Conservation (phyloP, 2,888 invertebrate genomes). For the Nemotelus nigrinus region DNA sequence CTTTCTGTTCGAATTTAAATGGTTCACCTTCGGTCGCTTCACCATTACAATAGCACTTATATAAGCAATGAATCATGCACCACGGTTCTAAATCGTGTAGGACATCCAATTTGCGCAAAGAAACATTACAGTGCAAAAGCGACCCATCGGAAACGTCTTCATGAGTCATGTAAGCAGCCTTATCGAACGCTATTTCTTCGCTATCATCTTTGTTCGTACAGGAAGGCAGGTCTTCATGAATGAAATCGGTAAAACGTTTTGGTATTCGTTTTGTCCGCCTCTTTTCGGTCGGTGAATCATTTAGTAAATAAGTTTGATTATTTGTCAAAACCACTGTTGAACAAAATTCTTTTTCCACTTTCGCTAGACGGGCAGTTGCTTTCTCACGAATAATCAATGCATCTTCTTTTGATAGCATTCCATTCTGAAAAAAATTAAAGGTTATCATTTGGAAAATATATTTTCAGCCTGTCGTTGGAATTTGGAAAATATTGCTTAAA, state of each 20-base stretch:
- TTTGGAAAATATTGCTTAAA: too few species aligned
- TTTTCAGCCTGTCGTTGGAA: not conserved
- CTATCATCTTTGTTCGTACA: not conserved
- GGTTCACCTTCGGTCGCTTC: conserved; percentile 58
- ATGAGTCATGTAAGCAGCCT: not conserved
- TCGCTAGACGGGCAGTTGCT: conserved; percentile 69
- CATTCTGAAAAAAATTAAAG: conserved; percentile 55
- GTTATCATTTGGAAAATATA: not conserved
- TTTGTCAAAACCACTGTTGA: conserved; percentile 75
- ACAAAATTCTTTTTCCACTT: conserved; percentile 77
- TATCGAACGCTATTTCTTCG: not conserved
- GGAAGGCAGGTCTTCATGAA: conserved; percentile 25
- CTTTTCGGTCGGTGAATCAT: conserved; percentile 66
- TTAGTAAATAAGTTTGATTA: conserved; percentile 73
- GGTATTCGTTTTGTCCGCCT: conserved; percentile 70
- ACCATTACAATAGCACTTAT: conserved; percentile 74
- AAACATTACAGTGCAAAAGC: conserved; percentile 57
- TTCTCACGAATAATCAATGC: conserved; percentile 62
- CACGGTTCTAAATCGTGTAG: conserved; percentile 69
- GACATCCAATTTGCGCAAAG: conserved; percentile 57
- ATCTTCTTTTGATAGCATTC: conserved; percentile 61
- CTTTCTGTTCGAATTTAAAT: conserved; percentile 46
- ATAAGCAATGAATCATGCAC: conserved; percentile 74
- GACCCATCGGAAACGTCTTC: not conserved
- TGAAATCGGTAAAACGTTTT: conserved; percentile 69